Evolutionary conservation across 2,888 invertebrate species (phyloP).

Genomic region (Xestobium rufovillosum): DNA sequence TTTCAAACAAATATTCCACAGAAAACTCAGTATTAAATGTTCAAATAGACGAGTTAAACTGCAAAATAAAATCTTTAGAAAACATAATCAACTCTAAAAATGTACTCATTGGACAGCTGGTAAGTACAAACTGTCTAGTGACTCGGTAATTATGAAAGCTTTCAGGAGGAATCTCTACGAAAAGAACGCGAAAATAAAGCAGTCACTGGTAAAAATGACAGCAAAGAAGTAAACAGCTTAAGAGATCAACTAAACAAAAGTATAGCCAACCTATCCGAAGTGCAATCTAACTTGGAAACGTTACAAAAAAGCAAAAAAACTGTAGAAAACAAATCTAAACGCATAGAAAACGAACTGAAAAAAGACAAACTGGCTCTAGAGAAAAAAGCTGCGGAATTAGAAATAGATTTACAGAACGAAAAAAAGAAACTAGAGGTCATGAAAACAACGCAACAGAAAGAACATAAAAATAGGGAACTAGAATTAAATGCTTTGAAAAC

Average conservation of each 20-base stretch:
- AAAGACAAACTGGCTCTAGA: slow-evolving; percentile 57
- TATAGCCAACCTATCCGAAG: slow-evolving; percentile 31
- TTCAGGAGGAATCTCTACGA: slow-evolving; percentile 45
- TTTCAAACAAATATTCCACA: slow-evolving; percentile 45
- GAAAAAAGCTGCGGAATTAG: slow-evolving; percentile 44
- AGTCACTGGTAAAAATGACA: slow-evolving; percentile 31
- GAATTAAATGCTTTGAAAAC: slow-evolving; percentile 70
- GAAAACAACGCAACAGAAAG: slow-evolving; percentile 63
- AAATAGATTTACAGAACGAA: slow-evolving; percentile 47
- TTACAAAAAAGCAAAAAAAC: slow-evolving; percentile 29
- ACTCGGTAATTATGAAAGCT: slow-evolving; percentile 11
- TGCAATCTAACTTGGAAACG: slow-evolving; percentile 37
- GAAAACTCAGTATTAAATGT: slow-evolving; percentile 44
- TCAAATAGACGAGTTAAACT: slow-evolving; percentile 51
- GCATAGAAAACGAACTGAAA: slow-evolving; percentile 55
- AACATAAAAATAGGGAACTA: slow-evolving; percentile 67
- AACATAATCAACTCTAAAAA: slow-evolving; percentile 53
- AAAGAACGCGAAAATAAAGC: slow-evolving; percentile 44
- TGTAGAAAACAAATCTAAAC: slow-evolving; percentile 49
- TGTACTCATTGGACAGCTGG: slow-evolving; percentile 55
- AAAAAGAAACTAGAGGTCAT: slow-evolving; percentile 60
- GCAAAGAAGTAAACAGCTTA: slow-evolving; percentile 32
- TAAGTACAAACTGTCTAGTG: slow-evolving; percentile 32
- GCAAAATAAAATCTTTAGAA: slow-evolving; percentile 54
- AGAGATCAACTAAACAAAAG: slow-evolving; percentile 35